Percentiles rank a stretch among this genome's conserved stretches.
Conservation (phyloP, 2,113 vertebrate species). For the Pelusios castaneus region DNA sequence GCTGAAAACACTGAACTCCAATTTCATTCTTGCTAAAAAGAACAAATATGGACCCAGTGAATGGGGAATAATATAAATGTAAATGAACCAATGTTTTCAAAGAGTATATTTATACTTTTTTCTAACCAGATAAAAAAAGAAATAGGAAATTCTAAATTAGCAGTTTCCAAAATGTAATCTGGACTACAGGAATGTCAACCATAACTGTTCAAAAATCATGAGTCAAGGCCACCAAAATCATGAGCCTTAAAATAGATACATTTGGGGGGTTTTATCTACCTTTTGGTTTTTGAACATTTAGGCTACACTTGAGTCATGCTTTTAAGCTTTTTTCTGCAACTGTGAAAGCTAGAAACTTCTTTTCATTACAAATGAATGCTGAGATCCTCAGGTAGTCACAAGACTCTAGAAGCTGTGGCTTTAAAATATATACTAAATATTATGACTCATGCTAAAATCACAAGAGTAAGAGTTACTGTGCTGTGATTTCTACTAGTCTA, state of each 20-base stretch:
- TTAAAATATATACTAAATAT: background rate
- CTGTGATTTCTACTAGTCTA: background rate
- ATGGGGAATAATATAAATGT: background rate
- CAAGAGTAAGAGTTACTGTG: background rate
- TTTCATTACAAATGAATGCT: background rate
- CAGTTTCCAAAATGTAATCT: background rate
- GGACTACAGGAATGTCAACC: background rate
- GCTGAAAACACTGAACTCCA: background rate
- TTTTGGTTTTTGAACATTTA: background rate
- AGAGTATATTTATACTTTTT: background rate
- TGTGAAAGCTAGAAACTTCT: background rate
- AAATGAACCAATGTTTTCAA: accelerated
- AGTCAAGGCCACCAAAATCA: background rate
- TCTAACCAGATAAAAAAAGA: background rate
- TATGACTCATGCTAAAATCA: background rate
- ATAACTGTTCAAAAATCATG: background rate
- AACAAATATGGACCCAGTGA: background rate
- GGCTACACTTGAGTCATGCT: background rate
- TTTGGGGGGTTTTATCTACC: accelerated
- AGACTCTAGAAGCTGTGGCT: accelerated
- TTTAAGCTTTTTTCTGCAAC: background rate
- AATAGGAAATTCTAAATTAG: background rate
- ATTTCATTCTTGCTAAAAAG: background rate
- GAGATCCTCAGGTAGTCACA: background rate
- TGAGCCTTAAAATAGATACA: background rate